These are phyloP conservation scores for Empis livida DNA, from an alignment of 2,888 invertebrate species.

Conservation along the genomic window DNA sequence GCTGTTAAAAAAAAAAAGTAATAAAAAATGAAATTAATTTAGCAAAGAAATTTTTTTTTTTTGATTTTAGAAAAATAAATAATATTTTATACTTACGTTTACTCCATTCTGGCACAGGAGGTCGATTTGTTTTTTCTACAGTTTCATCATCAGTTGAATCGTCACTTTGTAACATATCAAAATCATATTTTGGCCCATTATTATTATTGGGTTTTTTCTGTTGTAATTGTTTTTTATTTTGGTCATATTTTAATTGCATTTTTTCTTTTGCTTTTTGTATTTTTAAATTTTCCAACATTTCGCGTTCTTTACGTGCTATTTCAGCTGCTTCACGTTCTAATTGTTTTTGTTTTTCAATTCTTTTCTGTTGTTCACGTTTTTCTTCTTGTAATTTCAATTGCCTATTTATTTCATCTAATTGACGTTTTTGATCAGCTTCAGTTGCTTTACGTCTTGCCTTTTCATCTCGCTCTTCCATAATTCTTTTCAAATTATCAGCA, in stretches of 20 bases:
- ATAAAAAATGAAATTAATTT: background rate
- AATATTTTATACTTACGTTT: constrained; percentile 27
- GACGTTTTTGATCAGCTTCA: constrained; percentile 26
- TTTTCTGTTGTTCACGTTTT: constrained; percentile 16
- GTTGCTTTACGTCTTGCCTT: constrained; percentile 25
- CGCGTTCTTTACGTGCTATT: constrained; percentile 23
- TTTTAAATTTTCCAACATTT: constrained; percentile 24
- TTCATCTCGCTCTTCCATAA: constrained; percentile 31
- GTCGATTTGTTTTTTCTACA: constrained; percentile 25
- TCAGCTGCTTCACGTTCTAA: constrained; percentile 16
- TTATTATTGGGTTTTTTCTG: constrained; percentile 20
- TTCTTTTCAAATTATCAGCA: constrained; percentile 27
- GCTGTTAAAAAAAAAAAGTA: constrained; percentile 23
- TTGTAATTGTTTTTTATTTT: constrained; percentile 18
- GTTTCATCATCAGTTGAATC: constrained; percentile 37
- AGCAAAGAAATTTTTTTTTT: too few species aligned
- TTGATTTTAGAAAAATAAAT: background rate
- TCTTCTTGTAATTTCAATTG: constrained; percentile 25
- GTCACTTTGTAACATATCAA: constrained; percentile 34
- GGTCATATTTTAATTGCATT: constrained; percentile 9
- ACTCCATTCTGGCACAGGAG: constrained; percentile 35
- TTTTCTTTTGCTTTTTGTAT: constrained; percentile 16
- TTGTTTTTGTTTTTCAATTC: constrained; percentile 13
- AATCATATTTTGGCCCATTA: constrained; percentile 22
- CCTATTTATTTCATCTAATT: constrained; percentile 29